Base-by-base conservation (phyloP, 2,797 vertebrate species). In the Leucoraja ocellata region DNA sequence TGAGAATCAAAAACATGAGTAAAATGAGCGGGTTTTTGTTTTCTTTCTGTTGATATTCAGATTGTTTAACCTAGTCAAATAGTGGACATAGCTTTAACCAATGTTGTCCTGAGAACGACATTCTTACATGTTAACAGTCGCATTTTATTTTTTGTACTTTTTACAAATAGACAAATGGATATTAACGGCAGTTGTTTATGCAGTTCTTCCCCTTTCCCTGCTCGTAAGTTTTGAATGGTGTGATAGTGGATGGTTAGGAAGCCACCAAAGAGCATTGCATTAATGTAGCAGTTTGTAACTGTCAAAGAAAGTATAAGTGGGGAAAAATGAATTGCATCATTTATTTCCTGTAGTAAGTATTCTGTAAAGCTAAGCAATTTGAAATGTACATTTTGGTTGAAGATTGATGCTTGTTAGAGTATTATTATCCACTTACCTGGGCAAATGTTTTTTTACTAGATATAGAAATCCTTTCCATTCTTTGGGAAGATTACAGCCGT, bases 341-440 rank as follows among this genome's bases (percentile, higher is more conserved):
- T 88, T 88, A 11, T 63, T 88, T 36, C 83, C 61, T 88, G 39
- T 88, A 88, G n/a, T 88, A n/a, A 68, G 84, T 68, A 63, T 88
- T 88, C 63, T 88, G 84, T 88, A 88, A 88, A 88, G 84, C 63
- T 88, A 88, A 88, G n/a, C 16, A 4, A 88, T 68, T 88, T 61
- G 84, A 88, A 88, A 88, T 88, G 84, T 88, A 88, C 61, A 32
- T 88, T 88, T 88, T 88, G 84, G n/a, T 18, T 88, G 32, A 88
- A 88, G 84, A 18, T n/a, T 88, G 61, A 65, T 88, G 84, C 61
- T 88, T 88, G 84, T 63, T 14, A 36, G 36, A 63, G 63, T 88
- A 63, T 88, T 88, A 88, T 88, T 88, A 88, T 88, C 84, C 84
- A 88, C n/a, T 21, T 88, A 68, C 2, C 8, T 36, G 16, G n/a